Conservation (phyloP, 2,888 invertebrate genomes). For the Asteroscopus sphinx region DNA sequence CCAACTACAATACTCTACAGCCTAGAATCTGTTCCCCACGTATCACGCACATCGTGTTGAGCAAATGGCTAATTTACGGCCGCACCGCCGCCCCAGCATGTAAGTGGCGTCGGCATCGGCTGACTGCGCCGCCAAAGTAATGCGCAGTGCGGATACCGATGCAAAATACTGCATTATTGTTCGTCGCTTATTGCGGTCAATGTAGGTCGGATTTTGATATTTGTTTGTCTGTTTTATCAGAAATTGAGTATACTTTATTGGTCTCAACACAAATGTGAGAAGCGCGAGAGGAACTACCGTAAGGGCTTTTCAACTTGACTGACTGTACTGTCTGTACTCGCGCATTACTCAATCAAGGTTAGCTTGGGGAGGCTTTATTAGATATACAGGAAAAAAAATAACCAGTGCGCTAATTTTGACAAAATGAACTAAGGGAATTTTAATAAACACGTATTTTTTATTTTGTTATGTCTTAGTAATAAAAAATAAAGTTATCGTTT, state of each 20-base stretch:
- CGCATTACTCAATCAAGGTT: too few species aligned
- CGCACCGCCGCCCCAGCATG: constrained; percentile 40
- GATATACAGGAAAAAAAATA: too few species aligned
- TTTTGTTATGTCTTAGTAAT: too few species aligned
- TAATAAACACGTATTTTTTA: too few species aligned
- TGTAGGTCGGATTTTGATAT: constrained; percentile 22
- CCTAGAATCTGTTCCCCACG: constrained; percentile 16
- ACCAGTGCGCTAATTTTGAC: too few species aligned
- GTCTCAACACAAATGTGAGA: too few species aligned
- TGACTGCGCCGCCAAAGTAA: constrained; percentile 60
- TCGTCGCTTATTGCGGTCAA: constrained; percentile 41
- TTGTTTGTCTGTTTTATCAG: constrained; percentile 6
- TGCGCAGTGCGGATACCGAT: constrained; percentile 69
- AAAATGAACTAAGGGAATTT: too few species aligned
- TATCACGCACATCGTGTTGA: constrained; percentile 26
- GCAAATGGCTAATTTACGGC: constrained; percentile 45
- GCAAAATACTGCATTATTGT: constrained; percentile 65
- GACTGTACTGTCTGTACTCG: too few species aligned
- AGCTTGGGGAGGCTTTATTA: too few species aligned
- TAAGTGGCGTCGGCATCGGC: constrained; percentile 45
- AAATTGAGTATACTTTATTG: too few species aligned
- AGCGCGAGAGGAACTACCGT: too few species aligned
- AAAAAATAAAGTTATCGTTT: too few species aligned
- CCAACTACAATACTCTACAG: constrained; percentile 4
- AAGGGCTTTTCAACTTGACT: background rate